Base-by-base conservation (phyloP, 2,113 vertebrate genomes). In the Eulemur rufifrons region DNA sequence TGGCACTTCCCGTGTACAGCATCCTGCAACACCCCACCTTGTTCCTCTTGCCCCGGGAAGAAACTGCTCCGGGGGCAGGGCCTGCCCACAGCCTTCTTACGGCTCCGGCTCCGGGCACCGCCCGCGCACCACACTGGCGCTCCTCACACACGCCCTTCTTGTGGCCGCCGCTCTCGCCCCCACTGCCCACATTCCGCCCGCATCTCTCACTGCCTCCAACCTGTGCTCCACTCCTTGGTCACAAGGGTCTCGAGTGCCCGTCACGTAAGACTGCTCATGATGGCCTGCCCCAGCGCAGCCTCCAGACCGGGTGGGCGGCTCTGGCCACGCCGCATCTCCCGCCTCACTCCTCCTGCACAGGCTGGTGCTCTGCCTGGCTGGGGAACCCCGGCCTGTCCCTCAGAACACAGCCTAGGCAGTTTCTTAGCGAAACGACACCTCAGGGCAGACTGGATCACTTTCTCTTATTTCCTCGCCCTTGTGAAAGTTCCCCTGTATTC, bases 111-210 rank as follows among this genome's bases (percentile, higher is more conserved):
- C 42, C 42, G 42, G 42, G 42, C 42, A 42, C 42, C 42, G 42
- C 42, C 42, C 42, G 5, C 42, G n/a, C 69, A 34, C 52, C 20
- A 5, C 1, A 20, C 8, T 4, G 23, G 14, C 0, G 10, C n/a
- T 29, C 9, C 54, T 25, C 69, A 27, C 69, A 73, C 11, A 3
- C 6, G 1, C 69, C 42, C 2, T 0, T 9, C 61, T 52, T 5
- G 23, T 11, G 5, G 14, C 66, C 0, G 32, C 80, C 56, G 11
- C 15, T 15, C 27, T 66, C 8, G 2, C 68, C 71, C 73, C 3
- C 25, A 4, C 20, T 0, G 25, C 27, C 74, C 20, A 9, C 32
- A 7, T 18, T 11, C 15, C 0, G 0, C 37, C 74, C 64, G 4
- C 27, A 2, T 0, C 2, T 15, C 54, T 21, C 59, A 10, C 14